Evolutionary conservation across 2,113 vertebrate species (phyloP).

Genomic region (Rhodinocichla rosea): DNA sequence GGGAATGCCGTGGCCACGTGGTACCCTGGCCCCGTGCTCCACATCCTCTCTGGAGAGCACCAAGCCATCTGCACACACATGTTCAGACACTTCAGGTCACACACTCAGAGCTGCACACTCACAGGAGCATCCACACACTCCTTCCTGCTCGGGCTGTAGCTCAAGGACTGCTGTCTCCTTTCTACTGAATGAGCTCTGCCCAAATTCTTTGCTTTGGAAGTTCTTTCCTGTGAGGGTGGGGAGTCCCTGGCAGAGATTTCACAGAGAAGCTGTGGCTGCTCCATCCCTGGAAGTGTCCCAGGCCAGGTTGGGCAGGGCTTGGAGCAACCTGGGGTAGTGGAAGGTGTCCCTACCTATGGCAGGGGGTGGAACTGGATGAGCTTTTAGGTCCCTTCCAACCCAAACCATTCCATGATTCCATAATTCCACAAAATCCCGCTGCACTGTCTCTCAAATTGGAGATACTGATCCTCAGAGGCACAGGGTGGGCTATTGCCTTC

Average conservation of each 20-base stretch:
- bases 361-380: rapidly evolving
- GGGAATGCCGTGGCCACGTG: neutral
- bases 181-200: neutral
- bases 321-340: neutral
- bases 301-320: rapidly evolving
- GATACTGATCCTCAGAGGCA: neutral
- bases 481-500: neutral
- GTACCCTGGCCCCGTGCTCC: neutral
- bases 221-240: neutral
- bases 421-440: rapidly evolving
- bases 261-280: neutral
- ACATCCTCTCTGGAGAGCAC: neutral
- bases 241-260: rapidly evolving
- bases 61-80: neutral
- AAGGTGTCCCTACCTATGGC: neutral
- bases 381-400: neutral
- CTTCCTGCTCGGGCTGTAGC: neutral
- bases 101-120: neutral
- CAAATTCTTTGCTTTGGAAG: neutral
- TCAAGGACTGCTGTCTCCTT: neutral
- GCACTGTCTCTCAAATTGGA: rapidly evolving
- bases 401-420: neutral
- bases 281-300: neutral
- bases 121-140: rapidly evolving
- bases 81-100: neutral